Evolutionary conservation across 2,113 vertebrate genomes (phyloP).

Genomic region (Ascaphus truei): DNA sequence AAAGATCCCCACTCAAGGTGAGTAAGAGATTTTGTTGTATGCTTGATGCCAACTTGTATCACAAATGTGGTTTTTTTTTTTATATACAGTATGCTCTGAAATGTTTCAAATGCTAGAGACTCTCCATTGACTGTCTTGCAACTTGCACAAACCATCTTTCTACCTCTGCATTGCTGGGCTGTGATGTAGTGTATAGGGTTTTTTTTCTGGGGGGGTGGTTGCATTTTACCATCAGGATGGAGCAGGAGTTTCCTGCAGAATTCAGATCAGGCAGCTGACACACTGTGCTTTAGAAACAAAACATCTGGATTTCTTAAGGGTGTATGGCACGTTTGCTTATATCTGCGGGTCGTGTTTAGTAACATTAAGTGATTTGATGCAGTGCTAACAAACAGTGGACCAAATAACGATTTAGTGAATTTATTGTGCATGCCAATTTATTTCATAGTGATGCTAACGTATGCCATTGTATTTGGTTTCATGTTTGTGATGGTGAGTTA

Average conservation of each 20-base stretch:
- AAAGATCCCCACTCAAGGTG: conserved; percentile 13
- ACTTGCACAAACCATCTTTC: neutral
- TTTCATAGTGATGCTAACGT: too few relatives aligned
- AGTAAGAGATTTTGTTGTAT: neutral
- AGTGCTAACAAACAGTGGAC: too few relatives aligned
- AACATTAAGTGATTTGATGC: too few relatives aligned
- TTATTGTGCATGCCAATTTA: too few relatives aligned
- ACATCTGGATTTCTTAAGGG: conserved; percentile 6
- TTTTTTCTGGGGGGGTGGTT: neutral
- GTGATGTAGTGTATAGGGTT: neutral
- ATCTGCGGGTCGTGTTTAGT: too few relatives aligned
- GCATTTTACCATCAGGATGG: neutral
- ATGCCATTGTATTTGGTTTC: too few relatives aligned
- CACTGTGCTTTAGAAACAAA: neutral
- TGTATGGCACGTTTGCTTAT: too few relatives aligned
- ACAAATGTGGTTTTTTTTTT: too few relatives aligned
- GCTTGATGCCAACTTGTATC: neutral
- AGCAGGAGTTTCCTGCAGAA: neutral
- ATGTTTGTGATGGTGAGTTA: too few relatives aligned
- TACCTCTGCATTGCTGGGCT: neutral
- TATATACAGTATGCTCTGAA: too few relatives aligned
- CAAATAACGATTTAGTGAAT: too few relatives aligned
- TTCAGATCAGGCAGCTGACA: neutral
- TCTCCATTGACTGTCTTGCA: neutral
- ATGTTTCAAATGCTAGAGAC: neutral